Base-by-base conservation (phyloP, 2,888 invertebrate species). In the Polydrusus pterygomalis region DNA sequence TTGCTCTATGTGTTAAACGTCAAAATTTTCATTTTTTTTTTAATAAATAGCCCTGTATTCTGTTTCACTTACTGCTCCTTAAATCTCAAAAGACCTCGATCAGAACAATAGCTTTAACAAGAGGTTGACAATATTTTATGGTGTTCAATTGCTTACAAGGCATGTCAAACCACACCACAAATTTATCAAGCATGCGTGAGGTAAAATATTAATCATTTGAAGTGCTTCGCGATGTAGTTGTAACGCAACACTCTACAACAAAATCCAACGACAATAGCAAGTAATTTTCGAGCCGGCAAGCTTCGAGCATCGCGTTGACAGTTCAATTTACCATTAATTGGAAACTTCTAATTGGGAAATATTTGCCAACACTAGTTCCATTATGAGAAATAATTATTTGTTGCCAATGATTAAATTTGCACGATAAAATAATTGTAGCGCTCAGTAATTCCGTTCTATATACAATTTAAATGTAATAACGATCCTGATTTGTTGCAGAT, bases 321-420 rank as follows among this genome's bases (percentile, higher is more conserved):
- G 68, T 68, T 68, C 56, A 68, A 68, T 68, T 68, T 68, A n/a
- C 68, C 68, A 34, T 56, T 68, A 56, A 68, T 68, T 67, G 67
- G 54, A 54, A 67, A 54, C 54, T 67, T 67, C 18, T 67, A 67
- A 67, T 67, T 68, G 68, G 56, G 17, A 54, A 68, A 68, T 56
- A 56, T 56, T 68, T 56, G 54, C 54, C 43, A 54, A 40, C 68
- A 68, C 40, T 68, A 51, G 68, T 68, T 68, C 43, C 20, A 56
- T 68, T 68, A 54, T 56, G 51, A 43, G 20, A 68, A 68, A 56
- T 38, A 43, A 68, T 68, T 68, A 40, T 54, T 68, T 68, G 40
- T 68, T 47, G 34, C n/a, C 56, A 56, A 56, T 56, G 30, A 56
- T 56, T 56, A 56, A 56, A 56, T 56, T 56, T 56, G 56, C 56